Evolutionary conservation across 2,888 invertebrate genomes (phyloP).

Genomic region (Stenodera caucasica): DNA sequence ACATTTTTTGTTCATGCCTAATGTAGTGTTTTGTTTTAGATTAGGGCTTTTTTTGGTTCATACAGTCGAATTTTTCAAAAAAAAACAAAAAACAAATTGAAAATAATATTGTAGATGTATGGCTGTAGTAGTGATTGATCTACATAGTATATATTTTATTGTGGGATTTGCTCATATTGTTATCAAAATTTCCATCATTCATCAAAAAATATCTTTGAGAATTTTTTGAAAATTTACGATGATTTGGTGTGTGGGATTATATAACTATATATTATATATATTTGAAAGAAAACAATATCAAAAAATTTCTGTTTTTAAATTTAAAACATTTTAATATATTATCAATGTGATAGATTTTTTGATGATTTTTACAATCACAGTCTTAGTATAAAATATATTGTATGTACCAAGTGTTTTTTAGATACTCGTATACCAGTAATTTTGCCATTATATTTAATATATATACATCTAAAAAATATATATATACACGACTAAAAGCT

Average conservation of each 20-base stretch:
- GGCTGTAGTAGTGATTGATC: slow-evolving; percentile 36
- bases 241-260: slow-evolving; percentile 25
- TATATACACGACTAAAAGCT: slow-evolving; percentile 49
- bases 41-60: slow-evolving; percentile 30
- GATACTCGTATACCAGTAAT: slow-evolving; percentile 58
- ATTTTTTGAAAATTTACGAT: slow-evolving; percentile 26
- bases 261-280: slow-evolving; percentile 14
- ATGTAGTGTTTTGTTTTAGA: slow-evolving; percentile 38
- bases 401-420: slow-evolving; percentile 59
- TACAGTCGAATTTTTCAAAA: not conserved
- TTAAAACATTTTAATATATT: slow-evolving; percentile 45
- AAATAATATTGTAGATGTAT: slow-evolving; percentile 36
- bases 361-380: slow-evolving; percentile 70
- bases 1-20: slow-evolving; percentile 43
- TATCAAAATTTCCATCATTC: slow-evolving; percentile 13
- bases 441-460: slow-evolving; percentile 45
- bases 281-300: slow-evolving; percentile 12
- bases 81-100: slow-evolving; percentile 33
- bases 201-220: not conserved
- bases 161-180: slow-evolving; percentile 48
- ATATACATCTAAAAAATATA: slow-evolving; percentile 36
- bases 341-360: slow-evolving; percentile 69
- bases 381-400: slow-evolving; percentile 48
- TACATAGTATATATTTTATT: slow-evolving; percentile 36
- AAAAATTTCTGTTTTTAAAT: slow-evolving; percentile 29